Evolutionary conservation across 2,888 invertebrate genomes (phyloP), one percentile per base, ranked within the genome.

Genomic region (Elysia crispata): DNA sequence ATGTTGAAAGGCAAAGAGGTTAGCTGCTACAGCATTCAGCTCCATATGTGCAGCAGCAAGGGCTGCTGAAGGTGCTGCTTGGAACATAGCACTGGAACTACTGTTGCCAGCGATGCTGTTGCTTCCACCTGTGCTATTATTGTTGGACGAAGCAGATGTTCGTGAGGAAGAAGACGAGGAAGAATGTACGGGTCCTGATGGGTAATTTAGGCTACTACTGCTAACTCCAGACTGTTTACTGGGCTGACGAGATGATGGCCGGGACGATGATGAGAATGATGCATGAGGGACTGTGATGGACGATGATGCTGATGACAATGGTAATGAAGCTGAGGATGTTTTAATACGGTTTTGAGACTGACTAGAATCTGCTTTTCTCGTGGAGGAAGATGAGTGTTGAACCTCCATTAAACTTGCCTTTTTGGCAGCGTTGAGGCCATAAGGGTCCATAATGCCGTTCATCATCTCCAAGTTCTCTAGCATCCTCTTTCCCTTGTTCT

Each of bases 31-130:
- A 31, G 80, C 80, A 33, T 80, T 80, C 31, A 80, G 76, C 54
- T 80, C 80, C 76, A 80, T 72, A 72, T 80, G 80, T 23, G 80
- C 80, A 30, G 80, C 80, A 50, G 80, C 76, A 15, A 80, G 80
- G n/a, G 80, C 80, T 31, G 80, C 80, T 20, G 80, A 80, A 1
- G 80, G 80, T 6, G 81, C 81, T 41, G 50, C 76, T 67, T 73
- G 78, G 67, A 75, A 75, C 25, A 75, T 60, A 49, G 41, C 64
- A 69, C 67, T 74, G 13, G 25, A 49, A 72, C 25, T 80, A 72
- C 69, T 80, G 62, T 30, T 72, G 30, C 54, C 67, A 33, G 33
- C 50, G 31, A 20, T 25, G 28, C 67, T 69, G 33, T 18, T 76
- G 60, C 30, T 54, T 60, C 13, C n/a, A n/a, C 25, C 75, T 70